phyloP scores from a whole-genome alignment of 2,113 vertebrate species.

The Anhinga anhinga region DNA sequence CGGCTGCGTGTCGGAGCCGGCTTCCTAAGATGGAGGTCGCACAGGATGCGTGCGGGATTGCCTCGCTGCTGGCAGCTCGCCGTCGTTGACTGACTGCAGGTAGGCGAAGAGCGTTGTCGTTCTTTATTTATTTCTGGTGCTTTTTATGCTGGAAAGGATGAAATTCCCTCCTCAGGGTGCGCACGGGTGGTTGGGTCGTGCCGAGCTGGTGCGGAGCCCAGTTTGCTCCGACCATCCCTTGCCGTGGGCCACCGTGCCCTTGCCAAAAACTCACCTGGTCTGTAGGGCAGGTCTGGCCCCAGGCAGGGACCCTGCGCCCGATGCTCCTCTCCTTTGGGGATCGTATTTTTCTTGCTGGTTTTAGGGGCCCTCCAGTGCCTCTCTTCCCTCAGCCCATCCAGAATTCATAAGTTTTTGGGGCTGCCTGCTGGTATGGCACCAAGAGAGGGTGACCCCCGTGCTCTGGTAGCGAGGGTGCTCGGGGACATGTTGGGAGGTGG shows the following conservation, averaged over 20 bases:
- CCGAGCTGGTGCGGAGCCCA: accelerated
- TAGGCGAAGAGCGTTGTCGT: accelerated
- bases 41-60: background rate
- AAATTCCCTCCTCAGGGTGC: background rate
- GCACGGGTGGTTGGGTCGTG: accelerated
- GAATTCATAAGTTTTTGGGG: background rate
- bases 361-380: background rate
- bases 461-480: background rate
- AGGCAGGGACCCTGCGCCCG: accelerated
- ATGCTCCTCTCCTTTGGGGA: background rate
- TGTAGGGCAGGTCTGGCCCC: background rate
- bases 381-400: background rate
- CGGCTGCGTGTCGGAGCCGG: background rate
- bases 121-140: accelerated
- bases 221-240: accelerated
- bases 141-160: accelerated
- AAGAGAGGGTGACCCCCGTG: background rate
- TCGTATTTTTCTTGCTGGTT: background rate
- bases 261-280: accelerated
- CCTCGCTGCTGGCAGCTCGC: background rate
- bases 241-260: accelerated
- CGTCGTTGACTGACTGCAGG: background rate
- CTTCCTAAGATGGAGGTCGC: conserved; percentile 50
- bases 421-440: background rate
- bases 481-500: accelerated